Conservation (phyloP, 2,113 vertebrate genomes). For the Jaculus jaculus region DNA sequence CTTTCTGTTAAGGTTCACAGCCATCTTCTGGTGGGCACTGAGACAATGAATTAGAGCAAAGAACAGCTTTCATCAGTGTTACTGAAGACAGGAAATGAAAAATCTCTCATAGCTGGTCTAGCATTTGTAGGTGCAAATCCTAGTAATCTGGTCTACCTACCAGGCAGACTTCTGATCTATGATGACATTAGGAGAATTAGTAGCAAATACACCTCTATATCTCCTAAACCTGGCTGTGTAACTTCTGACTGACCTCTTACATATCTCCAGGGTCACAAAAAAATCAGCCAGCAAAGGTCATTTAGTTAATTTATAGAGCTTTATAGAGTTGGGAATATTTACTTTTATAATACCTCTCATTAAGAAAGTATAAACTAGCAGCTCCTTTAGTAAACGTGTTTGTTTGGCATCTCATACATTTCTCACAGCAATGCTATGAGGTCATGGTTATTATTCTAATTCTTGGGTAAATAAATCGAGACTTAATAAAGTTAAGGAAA, state of each 20-base stretch:
- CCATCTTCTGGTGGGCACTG: neutral
- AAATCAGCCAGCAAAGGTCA: conserved; percentile 1
- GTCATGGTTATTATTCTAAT: neutral
- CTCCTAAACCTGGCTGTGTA: neutral
- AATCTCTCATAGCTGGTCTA: neutral
- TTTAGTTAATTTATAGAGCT: conserved; percentile 18
- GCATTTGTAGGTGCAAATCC: neutral
- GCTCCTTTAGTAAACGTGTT: neutral
- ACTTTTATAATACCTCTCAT: conserved; percentile 37
- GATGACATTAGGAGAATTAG: neutral
- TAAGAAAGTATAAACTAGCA: conserved; percentile 39
- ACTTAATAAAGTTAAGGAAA: neutral
- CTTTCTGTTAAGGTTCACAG: neutral
- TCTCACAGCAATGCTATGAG: conserved; percentile 24
- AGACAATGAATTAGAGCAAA: neutral
- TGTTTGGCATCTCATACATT: neutral
- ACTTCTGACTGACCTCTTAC: neutral
- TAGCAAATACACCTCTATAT: neutral
- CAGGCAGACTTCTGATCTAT: neutral
- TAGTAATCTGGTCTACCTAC: neutral
- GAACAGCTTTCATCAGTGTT: neutral
- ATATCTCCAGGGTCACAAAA: neutral
- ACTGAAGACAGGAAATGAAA: neutral
- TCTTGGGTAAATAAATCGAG: neutral
- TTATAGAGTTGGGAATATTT: conserved; percentile 17